Percentiles rank a stretch among this genome's conserved stretches.
These are phyloP conservation scores for Trissolcus basalis DNA, from an alignment of 1,140 invertebrate genomes.

Conservation along the genomic window DNA sequence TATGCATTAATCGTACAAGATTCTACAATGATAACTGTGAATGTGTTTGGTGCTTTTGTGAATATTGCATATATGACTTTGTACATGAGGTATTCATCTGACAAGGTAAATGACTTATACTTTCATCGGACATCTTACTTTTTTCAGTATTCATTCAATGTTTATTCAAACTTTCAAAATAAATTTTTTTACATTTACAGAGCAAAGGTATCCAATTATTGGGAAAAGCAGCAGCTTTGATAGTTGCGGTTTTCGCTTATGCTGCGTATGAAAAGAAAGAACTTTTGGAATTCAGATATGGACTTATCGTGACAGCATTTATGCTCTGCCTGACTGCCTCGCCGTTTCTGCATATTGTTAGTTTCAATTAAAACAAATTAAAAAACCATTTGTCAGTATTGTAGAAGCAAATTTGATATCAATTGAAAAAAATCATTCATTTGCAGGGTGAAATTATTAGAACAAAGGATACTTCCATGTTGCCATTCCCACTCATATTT, in stretches of 20 bases:
- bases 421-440: neutral
- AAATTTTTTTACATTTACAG: constrained; percentile 38
- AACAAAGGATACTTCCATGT: constrained; percentile 84
- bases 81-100: constrained; percentile 81
- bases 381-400: neutral
- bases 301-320: constrained; percentile 82
- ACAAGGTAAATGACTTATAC: constrained; percentile 68
- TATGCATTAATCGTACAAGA: constrained; percentile 83
- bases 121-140: no score
- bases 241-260: constrained; percentile 80
- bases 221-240: constrained; percentile 76
- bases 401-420: neutral
- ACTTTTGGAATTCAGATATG: constrained; percentile 81
- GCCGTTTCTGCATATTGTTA: constrained; percentile 83
- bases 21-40: constrained; percentile 83
- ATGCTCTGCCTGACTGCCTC: constrained; percentile 82
- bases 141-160: constrained; percentile 2
- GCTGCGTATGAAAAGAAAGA: constrained; percentile 79
- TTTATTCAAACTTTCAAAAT: no score
- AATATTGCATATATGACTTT: constrained; percentile 81
- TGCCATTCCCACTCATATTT: constrained; percentile 89
- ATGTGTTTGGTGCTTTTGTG: constrained; percentile 81
- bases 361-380: constrained; percentile 56
- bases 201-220: constrained; percentile 58
- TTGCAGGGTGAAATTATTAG: constrained; percentile 81